Evolutionary conservation across 2,113 vertebrate species (phyloP).

Genomic region (Megatriorchis doriae): DNA sequence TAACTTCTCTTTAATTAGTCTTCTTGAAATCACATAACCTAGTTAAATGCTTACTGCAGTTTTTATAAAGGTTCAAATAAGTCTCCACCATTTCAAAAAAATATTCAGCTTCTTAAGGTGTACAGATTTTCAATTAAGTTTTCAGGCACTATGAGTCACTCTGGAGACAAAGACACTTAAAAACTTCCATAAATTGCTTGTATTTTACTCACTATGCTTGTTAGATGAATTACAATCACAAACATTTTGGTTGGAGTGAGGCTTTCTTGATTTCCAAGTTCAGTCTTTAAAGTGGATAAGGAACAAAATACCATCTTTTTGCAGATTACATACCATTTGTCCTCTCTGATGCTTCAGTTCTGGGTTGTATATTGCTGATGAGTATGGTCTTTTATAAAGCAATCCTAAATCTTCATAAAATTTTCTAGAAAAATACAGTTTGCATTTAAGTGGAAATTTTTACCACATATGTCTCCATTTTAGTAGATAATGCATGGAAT

Average conservation of each 20-base stretch:
- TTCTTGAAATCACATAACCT: background rate
- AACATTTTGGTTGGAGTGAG: background rate
- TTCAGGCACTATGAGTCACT: background rate
- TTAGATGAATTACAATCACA: background rate
- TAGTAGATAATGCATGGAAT: background rate
- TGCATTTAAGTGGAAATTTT: background rate
- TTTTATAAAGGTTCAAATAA: background rate
- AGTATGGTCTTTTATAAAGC: background rate
- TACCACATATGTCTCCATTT: background rate
- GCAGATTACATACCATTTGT: background rate
- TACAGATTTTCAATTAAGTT: background rate
- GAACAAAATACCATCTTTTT: background rate
- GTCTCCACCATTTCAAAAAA: background rate
- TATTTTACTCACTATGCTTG: background rate
- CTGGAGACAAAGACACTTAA: background rate
- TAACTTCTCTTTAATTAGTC: background rate
- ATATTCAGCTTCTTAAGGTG: background rate
- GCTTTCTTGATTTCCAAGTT: background rate
- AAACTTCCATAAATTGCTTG: background rate
- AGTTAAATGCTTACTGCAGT: background rate
- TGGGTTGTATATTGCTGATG: background rate
- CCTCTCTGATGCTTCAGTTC: background rate
- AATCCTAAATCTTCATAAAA: background rate
- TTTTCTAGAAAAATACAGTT: background rate
- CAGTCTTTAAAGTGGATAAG: background rate